Conservation (phyloP, 2,888 invertebrate genomes). For the Ryuthela nishihirai region DNA sequence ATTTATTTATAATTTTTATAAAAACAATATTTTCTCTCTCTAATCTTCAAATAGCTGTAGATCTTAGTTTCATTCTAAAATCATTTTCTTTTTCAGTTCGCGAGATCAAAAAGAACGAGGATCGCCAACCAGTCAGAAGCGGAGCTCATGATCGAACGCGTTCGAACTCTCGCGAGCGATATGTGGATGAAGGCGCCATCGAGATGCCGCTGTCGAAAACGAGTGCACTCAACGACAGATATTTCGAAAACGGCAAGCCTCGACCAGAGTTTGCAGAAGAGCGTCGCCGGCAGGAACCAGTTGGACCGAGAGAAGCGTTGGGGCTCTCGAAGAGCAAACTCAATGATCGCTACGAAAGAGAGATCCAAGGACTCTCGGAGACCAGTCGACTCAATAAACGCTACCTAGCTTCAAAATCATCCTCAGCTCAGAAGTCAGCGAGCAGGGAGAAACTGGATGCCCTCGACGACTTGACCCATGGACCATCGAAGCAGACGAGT, state of each 20-base stretch:
- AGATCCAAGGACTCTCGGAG: slow-evolving; percentile 44
- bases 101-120: neutral
- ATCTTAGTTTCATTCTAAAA: no score
- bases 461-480: neutral
- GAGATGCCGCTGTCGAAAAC: slow-evolving; percentile 44
- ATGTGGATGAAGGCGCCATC: slow-evolving; percentile 40
- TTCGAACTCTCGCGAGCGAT: slow-evolving; percentile 49
- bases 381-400: slow-evolving; percentile 49
- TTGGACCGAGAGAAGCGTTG: slow-evolving; percentile 5
- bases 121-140: neutral
- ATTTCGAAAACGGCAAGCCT: slow-evolving; percentile 40
- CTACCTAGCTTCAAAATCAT: slow-evolving; percentile 42
- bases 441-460: slow-evolving; percentile 7
- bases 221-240: slow-evolving; percentile 49
- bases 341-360: slow-evolving; percentile 70
- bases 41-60: no score
- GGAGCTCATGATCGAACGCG: slow-evolving; percentile 33
- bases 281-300: slow-evolving; percentile 2
- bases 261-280: slow-evolving; percentile 19
- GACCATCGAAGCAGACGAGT: slow-evolving; percentile 3
- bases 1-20: no score
- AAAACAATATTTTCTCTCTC: no score
- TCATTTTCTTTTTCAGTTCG: no score
- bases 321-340: slow-evolving; percentile 79
- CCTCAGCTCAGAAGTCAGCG: neutral